These are phyloP conservation scores for Euproctis similis DNA, from an alignment of 2,888 invertebrate genomes.

Conservation along the genomic window DNA sequence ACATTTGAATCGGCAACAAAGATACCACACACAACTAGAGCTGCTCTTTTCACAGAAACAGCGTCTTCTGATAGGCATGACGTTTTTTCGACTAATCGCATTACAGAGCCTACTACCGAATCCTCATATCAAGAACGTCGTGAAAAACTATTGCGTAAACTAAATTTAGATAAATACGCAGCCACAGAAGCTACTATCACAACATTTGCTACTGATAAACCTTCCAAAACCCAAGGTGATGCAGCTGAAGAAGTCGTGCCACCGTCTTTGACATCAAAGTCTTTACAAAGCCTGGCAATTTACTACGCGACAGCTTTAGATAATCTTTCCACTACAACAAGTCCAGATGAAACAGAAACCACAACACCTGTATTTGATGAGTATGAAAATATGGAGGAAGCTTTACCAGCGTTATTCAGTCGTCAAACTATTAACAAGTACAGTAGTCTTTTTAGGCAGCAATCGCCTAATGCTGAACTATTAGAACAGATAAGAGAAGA, in stretches of 20 bases:
- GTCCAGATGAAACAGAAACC: conserved; percentile 46
- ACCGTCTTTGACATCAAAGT: conserved; percentile 84
- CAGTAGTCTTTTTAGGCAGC: conserved; percentile 55
- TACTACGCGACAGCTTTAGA: conserved; percentile 85
- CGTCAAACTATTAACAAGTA: conserved; percentile 81
- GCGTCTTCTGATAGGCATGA: conserved; percentile 44
- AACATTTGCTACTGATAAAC: conserved; percentile 60
- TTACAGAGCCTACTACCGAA: conserved; percentile 40
- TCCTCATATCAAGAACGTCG: conserved; percentile 79
- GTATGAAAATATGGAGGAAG: conserved; percentile 59
- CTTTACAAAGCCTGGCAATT: conserved; percentile 84
- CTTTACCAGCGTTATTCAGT: conserved; percentile 79
- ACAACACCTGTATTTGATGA: conserved; percentile 48
- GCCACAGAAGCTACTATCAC: conserved; percentile 59
- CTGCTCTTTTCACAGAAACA: conserved; percentile 33
- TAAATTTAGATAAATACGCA: conserved; percentile 72
- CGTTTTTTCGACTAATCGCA: conserved; percentile 35
- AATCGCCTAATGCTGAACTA: conserved; percentile 45
- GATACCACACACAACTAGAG: conserved; percentile 50
- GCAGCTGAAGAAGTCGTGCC: conserved; percentile 81
- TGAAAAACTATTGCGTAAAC: conserved; percentile 80
- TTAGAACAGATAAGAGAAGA: conserved; percentile 59
- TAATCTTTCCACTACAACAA: conserved; percentile 62
- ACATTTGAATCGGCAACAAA: conserved; percentile 60
- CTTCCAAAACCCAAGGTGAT: conserved; percentile 55